Base-by-base conservation (phyloP, 2,888 invertebrate genomes). In the Ophioninae sp. region DNA sequence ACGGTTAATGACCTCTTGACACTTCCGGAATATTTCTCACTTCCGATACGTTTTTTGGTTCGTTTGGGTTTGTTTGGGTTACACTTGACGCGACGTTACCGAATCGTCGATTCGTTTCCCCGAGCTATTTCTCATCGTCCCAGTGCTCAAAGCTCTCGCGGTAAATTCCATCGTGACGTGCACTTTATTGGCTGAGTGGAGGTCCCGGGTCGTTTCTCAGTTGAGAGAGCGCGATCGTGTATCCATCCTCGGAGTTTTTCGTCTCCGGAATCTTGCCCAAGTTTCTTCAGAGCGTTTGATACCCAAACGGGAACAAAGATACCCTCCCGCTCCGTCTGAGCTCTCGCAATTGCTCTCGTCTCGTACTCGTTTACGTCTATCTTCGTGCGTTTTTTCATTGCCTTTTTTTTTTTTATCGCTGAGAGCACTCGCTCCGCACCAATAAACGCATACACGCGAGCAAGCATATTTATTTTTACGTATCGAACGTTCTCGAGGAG, bases 311-410 rank as follows among this genome's bases (percentile, higher is more conserved):
- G 64, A 76, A 76, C 68, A 68, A 68, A 75, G 41, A 56, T 56
- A 13, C 44, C 44, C 65, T 23, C 20, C 63, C 59, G 23, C 58
- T 51, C 44, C 30, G 41, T 41, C 58, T 1, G 30, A 30, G 3
- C n/a, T 2, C 44, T 39, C 58, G 23, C n/a, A 37, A 22, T 74
- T n/a, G 22, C 44, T 58, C 22, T 67, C 67, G 56, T 65, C 41
- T 59, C 58, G 10, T 20, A n/a, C 9, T 61, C 74, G 61, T 67
- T 67, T 23, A 56, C 67, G 51, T 74, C 51, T 20, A 56, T 37
- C 44, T 59, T 67, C 39, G 23, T 74, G 59, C 67, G 64, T 72
- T 74, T 74, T 74, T 73, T 75, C 69, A 59, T 75, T n/a, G 44
- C 67, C 75, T 56, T 41, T 68, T 67, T 80, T 58, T 56, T 41